Conservation (phyloP, 2,888 invertebrate species). For the Stenotaenia linearis region DNA sequence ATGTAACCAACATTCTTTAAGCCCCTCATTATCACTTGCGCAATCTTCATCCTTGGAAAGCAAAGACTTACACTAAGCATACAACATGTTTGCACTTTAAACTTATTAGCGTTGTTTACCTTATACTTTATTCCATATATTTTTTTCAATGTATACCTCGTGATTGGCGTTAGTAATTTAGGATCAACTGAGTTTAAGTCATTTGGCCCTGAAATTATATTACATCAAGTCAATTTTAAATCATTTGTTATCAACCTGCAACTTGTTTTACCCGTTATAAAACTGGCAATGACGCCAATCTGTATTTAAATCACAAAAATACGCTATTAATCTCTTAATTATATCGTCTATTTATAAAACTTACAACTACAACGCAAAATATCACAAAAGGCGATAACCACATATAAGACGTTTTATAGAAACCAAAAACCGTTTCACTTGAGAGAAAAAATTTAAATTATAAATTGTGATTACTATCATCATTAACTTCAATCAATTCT, state of each 20-base stretch:
- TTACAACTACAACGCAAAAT: background rate
- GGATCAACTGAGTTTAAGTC: conserved; percentile 12
- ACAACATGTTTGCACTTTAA: background rate
- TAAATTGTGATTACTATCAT: background rate
- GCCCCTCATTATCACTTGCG: background rate
- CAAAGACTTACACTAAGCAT: background rate
- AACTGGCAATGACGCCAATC: background rate
- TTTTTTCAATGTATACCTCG: background rate
- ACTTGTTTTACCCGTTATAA: background rate
- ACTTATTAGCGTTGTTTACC: background rate
- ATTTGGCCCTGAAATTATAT: conserved; percentile 1
- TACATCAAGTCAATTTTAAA: background rate
- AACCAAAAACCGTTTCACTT: background rate
- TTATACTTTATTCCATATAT: background rate
- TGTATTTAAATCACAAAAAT: background rate
- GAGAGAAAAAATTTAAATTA: background rate
- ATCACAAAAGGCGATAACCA: background rate
- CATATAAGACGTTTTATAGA: background rate
- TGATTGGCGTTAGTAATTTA: background rate
- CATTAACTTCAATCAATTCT: background rate
- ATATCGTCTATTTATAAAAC: no score
- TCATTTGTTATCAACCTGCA: background rate
- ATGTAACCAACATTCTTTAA: background rate
- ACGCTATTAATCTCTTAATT: background rate
- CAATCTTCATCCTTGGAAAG: background rate